Base-by-base conservation (phyloP, 2,113 vertebrate genomes). In the Gopherus flavomarginatus region DNA sequence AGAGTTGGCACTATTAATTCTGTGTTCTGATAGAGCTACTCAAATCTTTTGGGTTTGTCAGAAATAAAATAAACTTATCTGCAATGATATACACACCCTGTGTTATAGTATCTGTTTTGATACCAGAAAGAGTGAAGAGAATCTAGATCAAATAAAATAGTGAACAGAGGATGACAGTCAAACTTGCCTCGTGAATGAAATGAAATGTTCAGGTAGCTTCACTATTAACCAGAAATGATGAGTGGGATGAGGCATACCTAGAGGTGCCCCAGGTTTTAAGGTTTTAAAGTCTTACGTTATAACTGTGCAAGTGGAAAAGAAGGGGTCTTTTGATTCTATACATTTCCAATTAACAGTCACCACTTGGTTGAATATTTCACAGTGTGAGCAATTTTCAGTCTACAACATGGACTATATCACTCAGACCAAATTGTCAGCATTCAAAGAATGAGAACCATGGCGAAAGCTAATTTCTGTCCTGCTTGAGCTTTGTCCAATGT, bases 101-200 rank as follows among this genome's bases (percentile, higher is more conserved):
- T 82, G 87, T 89, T 95, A 81, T 56, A 81, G 87, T 95, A 95
- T 53, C 93, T 94, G 72, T 93, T 95, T 84, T 31, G 59, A 62
- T 62, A 94, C 59, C 56, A 54, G 77, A 69, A 91, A 89, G 49
- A 91, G 75, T 50, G 89, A 65, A 92, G 54, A 42, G 94, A 95
- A 59, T 86, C 52, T 84, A 87, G 82, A 94, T 83, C 81, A 90
- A 90, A 42, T 90, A 87, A 93, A 52, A 2, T n/a, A 94, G 6
- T 49, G 85, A 53, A 85, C 1, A 5, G 52, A 88, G 88, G 92
- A 81, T 42, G 59, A 85, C 92, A n/a, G 62, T 10, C 75, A 8
- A 89, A 52, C 24, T 69, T 69, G 47, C 93, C 75, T 78, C 44
- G 5, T 85, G 82, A 62, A 81, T 69, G 54, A 96, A 87, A 62